Evolutionary conservation across 2,888 invertebrate species (phyloP).

Genomic region (Pristionchus maxplancki): DNA sequence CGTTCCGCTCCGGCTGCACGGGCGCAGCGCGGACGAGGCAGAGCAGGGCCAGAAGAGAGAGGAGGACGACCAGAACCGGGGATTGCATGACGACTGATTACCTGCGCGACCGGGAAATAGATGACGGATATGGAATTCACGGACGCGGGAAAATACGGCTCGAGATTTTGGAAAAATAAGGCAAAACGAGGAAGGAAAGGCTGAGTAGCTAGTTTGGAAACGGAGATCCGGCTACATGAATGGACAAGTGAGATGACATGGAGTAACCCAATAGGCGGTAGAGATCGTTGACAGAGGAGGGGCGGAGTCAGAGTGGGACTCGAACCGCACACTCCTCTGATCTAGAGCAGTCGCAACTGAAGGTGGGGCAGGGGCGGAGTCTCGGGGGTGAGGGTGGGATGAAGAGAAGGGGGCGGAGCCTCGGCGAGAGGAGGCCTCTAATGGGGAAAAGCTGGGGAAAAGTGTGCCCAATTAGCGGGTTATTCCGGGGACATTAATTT

Average conservation of each 20-base stretch:
- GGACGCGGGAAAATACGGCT: not conserved
- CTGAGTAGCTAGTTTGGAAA: not conserved
- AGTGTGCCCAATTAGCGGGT: not conserved
- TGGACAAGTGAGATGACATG: not conserved
- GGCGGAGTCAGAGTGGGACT: not conserved
- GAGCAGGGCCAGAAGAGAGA: not conserved
- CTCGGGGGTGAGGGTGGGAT: not conserved
- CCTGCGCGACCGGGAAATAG: not conserved
- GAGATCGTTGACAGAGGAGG: not conserved
- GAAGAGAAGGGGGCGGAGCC: not conserved
- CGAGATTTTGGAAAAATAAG: not conserved
- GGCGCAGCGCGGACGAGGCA: not conserved
- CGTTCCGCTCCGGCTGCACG: conserved; percentile 8
- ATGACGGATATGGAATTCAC: not conserved
- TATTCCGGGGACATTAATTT: not conserved
- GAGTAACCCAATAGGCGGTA: not conserved
- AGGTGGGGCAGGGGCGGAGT: not conserved
- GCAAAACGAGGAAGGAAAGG: not conserved
- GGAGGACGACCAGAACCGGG: not conserved
- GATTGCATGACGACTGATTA: conserved; percentile 21
- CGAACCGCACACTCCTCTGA: not conserved
- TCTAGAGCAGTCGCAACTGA: not conserved
- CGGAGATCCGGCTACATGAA: not conserved
- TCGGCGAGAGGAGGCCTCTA: not conserved
- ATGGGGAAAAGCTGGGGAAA: not conserved